Base-by-base conservation (phyloP, 2,113 vertebrate genomes). In the Myodes glareolus region DNA sequence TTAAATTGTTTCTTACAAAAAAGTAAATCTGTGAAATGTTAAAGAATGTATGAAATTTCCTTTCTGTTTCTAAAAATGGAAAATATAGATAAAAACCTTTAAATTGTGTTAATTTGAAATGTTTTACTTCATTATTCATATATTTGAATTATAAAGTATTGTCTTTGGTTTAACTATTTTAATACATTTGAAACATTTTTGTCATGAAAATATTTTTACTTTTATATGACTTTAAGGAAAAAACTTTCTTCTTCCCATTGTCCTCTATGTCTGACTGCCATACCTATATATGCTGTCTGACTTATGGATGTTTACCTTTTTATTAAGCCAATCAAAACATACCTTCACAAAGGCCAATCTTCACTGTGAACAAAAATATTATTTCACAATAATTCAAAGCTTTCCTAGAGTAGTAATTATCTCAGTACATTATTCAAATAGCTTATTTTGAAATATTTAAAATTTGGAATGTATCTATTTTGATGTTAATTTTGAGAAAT, bases 361-460 rank as follows among this genome's bases (percentile, higher is more conserved):
- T 70, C 33, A 70, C 65, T 31, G 65, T 12, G 29, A 31, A 31
- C 65, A 67, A 29, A 65, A 29, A 67, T 11, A 67, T 67, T 31
- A 31, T 31, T 65, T 27, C 63, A 65, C 10, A 58, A 58, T 58
- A 65, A 65, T 27, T 67, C 63, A 31, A 96, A 90, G 14, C 42
- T 96, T 90, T 92, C 45, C 75, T 89, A 92, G 45, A 92, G 36
- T 27, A 93, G 36, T 91, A 93, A 77, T 94, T 67, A 93, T 77
- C 47, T 96, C 63, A 93, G 63, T 88, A 88, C 75, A 88, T 88
- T 90, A 90, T 95, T 92, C 85, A 95, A 89, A 90, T 78, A 63
- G 31, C 19, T 85, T 95, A 97, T 91, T 70, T 94, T 52, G 75
- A 80, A 29, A 31, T 88, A 85, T 89, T 81, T 45, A 45, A 72